phyloP scores from a whole-genome alignment of 2,888 invertebrate species.

The Clepsis dumicolana region DNA sequence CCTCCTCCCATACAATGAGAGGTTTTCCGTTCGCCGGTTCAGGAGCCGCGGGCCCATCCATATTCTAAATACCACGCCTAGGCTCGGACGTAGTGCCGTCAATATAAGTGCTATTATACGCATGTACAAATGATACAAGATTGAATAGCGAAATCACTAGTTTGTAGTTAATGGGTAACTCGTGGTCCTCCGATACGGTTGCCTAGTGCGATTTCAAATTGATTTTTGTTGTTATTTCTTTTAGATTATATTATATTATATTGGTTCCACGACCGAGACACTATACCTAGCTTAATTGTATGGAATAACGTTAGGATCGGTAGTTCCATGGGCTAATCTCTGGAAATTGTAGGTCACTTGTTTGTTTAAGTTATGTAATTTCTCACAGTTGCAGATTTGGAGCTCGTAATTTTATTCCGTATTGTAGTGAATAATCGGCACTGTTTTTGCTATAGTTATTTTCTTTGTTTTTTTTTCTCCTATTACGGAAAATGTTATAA shows the following conservation, averaged over 20 bases:
- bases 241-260: constrained; percentile 81
- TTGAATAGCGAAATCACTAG: constrained; percentile 79
- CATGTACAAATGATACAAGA: constrained; percentile 81
- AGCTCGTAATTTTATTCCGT: constrained; percentile 51
- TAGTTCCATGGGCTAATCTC: constrained; percentile 14
- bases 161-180: constrained; percentile 60
- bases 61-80: constrained; percentile 77
- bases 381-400: constrained; percentile 38
- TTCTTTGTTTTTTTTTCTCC: constrained; percentile 72
- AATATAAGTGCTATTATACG: constrained; percentile 76
- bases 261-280: constrained; percentile 73
- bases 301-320: constrained; percentile 54
- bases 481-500: constrained; percentile 72
- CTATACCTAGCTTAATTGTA: constrained; percentile 68
- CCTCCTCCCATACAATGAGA: constrained; percentile 29
- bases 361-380: constrained; percentile 40
- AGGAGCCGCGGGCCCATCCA: constrained; percentile 34
- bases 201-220: constrained; percentile 65
- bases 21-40: background rate
- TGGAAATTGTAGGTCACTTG: constrained; percentile 57
- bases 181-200: constrained; percentile 56
- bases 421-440: constrained; percentile 77
- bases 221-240: constrained; percentile 78
- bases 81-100: constrained; percentile 70
- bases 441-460: constrained; percentile 81